Base-by-base conservation (phyloP, 2,113 vertebrate genomes). In the Aegypius monachus region DNA sequence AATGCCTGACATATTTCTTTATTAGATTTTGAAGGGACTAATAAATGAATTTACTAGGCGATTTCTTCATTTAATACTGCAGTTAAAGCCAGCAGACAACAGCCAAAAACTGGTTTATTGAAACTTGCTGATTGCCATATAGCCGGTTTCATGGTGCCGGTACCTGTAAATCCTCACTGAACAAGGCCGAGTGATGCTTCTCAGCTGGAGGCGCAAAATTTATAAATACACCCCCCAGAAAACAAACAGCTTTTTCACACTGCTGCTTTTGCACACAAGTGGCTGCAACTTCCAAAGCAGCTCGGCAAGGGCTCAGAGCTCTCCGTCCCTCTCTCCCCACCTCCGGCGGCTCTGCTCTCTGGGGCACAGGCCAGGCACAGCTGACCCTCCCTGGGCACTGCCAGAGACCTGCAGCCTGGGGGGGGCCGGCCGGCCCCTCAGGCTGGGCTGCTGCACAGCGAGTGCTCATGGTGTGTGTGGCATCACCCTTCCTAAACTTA, bases 21-120 rank as follows among this genome's bases (percentile, higher is more conserved):
- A 52, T 90, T 89, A 93, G 73, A 75, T 82, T 94, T 82, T 93
- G 66, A 85, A 91, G 42, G 25, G 61, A n/a, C 27, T 82, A 87
- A 82, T 81, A 95, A 90, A 88, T 79, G 2, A 87, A 79, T 75
- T 90, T 95, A 67, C 29, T 38, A 72, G 66, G 47, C 0, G 0
- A 82, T 88, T 93, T 90, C 90, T 94, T 90, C 20, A 85, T 88
- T 93, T 74, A 63, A 59, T 58, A 25, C 40, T 72, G 74, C 52
- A 31, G 74, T 65, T 82, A 68, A 75, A 90, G 68, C 85, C 36
- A 78, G n/a, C 45, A 90, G 61, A 85, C 25, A 75, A 45, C 16
- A 79, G 55, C 61, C 81, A 50, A 52, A 56, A 78, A 62, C 16
- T 52, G 63, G 6, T 53, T 63, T 48, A 38, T 42, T 81, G 72